A percentile compares a stretch with the other conserved stretches of the same genome.
These are phyloP conservation scores for Laterallus jamaicensis DNA, from an alignment of 2,113 vertebrate species.

Conservation along the genomic window DNA sequence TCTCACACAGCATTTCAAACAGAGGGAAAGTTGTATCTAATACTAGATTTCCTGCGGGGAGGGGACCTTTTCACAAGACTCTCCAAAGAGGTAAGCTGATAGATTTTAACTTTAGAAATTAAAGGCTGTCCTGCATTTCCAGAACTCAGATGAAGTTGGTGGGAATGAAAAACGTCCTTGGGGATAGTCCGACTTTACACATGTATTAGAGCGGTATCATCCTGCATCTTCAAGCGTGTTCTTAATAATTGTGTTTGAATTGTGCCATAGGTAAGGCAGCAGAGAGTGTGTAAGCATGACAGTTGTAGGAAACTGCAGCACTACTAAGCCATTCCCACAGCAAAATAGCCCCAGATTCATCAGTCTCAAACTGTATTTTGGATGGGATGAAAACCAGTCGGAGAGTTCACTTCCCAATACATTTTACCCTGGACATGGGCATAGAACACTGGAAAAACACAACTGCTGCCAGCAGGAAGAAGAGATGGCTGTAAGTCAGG, in stretches of 20 bases:
- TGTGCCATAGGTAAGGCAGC: neutral
- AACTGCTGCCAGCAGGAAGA: neutral
- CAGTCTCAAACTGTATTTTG: neutral
- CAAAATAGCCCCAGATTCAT: neutral
- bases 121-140: neutral
- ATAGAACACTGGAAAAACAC: neutral
- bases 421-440: neutral
- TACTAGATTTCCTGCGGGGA: constrained; percentile 94
- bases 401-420: neutral
- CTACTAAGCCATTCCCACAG: neutral
- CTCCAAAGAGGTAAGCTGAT: constrained; percentile 89
- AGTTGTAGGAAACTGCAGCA: neutral
- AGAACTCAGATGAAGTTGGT: neutral
- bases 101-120: neutral
- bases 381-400: neutral
- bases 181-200: neutral
- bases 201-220: neutral
- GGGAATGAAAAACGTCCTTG: neutral
- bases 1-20: constrained; percentile 91
- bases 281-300: neutral
- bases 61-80: constrained; percentile 96
- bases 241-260: neutral
- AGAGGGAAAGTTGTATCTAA: constrained; percentile 96
- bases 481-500: neutral
- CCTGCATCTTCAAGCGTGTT: neutral